Conservation (phyloP, 2,113 vertebrate genomes). For the Amazona guildingii region DNA sequence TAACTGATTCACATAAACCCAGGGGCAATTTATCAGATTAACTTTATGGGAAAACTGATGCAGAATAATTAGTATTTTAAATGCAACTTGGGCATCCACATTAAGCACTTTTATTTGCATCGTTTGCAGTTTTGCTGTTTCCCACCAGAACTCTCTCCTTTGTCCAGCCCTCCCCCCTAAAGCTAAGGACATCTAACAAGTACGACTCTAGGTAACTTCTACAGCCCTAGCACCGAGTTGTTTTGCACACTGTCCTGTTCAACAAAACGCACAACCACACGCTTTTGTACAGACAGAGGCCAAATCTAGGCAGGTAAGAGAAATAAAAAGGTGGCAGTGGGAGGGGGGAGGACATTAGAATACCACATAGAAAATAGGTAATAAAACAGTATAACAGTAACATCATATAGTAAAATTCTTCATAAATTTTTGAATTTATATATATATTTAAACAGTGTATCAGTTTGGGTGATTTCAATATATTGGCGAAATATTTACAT, state of each 20-base stretch:
- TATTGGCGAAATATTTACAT: constrained; percentile 80
- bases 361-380: constrained; percentile 80
- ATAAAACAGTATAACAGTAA: constrained; percentile 77
- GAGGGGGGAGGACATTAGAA: constrained; percentile 32
- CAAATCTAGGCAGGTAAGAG: constrained; percentile 59
- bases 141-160: constrained; percentile 26
- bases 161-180: neutral
- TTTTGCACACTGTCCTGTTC: constrained; percentile 51
- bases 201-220: constrained; percentile 26
- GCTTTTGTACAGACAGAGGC: constrained; percentile 73
- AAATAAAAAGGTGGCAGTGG: neutral
- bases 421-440: constrained; percentile 71
- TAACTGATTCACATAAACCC: neutral
- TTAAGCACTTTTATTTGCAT: constrained; percentile 8
- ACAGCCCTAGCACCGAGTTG: constrained; percentile 70
- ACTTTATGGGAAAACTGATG: constrained; percentile 2
- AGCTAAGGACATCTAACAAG: constrained; percentile 35
- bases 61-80: neutral
- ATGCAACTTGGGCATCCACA: neutral
- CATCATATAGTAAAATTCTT: constrained; percentile 80
- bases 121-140: constrained; percentile 3
- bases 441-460: constrained; percentile 71
- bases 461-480: constrained; percentile 70
- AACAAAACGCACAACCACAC: constrained; percentile 64
- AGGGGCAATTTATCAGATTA: neutral